Base-by-base conservation (phyloP, 1,140 invertebrate genomes). In the Andrena cerasifolii region DNA sequence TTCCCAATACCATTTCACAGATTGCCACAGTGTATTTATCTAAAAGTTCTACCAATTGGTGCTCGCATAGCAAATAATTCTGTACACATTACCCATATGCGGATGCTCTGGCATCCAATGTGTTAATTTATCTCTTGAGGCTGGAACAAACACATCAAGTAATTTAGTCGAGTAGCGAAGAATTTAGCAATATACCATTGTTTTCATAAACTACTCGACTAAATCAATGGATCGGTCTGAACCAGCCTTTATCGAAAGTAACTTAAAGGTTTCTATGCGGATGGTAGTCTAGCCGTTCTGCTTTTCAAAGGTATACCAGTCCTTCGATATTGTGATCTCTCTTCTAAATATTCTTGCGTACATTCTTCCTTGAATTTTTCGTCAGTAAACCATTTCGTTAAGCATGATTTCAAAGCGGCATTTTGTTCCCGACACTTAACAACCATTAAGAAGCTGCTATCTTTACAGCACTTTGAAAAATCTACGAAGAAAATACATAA, bases 381-480 rank as follows among this genome's bases (percentile, higher is more conserved):
- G 93, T 98, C 94, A 68, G 94, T 86, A 90, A 95, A 98, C 97
- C 97, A 98, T 26, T 90, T 92, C 4, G 91, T 85, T 3, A 97
- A 90, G 89, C 98, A 98, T 3, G 93, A 91, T 90, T 95, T 95
- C 33, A 98, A 86, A 0, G 85, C 89, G 6, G 92, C 88, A 88
- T 97, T 98, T 92, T 97, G 93, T 85, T 94, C 89, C 82, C 95
- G 93, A 92, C 97, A 98, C 77, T 94, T 95, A 6, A 96, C 88
- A 21, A 96, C 94, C 94, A 98, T 95, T 2, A 95, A 82, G 1
- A 97, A 62, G 51, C 94, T 94, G 79, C 91, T 92, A n/a, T 94
- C 92, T 90, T 95, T 96, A 78, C 96, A 96, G 91, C 98, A 98
- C 80, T 95, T 92, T 31, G 94, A 94, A 90, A 98, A 98, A 63